Conservation (phyloP, 2,888 invertebrate species). For the Phorcus lineatus region DNA sequence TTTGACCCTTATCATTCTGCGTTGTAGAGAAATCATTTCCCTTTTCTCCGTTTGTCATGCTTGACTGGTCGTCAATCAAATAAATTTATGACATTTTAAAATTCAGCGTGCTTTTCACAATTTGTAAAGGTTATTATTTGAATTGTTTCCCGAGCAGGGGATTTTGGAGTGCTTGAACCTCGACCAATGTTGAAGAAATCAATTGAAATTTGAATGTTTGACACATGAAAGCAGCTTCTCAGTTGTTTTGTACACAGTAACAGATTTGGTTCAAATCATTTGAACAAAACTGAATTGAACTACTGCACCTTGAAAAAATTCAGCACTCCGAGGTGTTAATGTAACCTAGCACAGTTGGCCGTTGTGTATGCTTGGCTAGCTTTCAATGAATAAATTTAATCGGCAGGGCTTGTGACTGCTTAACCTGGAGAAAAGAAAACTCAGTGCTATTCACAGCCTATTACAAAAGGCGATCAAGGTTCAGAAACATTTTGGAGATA, state of each 20-base stretch:
- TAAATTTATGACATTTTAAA: constrained; percentile 7
- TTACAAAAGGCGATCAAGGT: constrained; percentile 15
- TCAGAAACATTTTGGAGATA: constrained; percentile 10
- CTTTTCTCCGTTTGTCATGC: not conserved
- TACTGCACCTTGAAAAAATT: constrained; percentile 11
- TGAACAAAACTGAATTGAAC: constrained; percentile 10
- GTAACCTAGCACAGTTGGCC: not conserved
- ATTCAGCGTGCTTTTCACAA: constrained; percentile 4
- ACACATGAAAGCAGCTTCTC: constrained; percentile 13
- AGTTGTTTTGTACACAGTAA: constrained; percentile 10
- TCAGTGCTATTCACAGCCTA: not conserved
- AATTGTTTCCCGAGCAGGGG: constrained; percentile 1
- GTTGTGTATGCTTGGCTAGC: not conserved
- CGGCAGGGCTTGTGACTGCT: constrained; percentile 13
- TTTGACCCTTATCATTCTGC: not conserved
- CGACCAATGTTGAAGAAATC: constrained; percentile 1
- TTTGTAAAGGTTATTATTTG: constrained; percentile 8
- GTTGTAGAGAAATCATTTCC: not conserved
- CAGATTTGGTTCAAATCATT: constrained; percentile 15
- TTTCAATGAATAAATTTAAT: constrained; percentile 15
- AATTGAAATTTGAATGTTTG: constrained; percentile 11
- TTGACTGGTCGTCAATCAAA: not conserved
- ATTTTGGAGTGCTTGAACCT: not conserved
- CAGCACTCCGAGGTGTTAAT: not conserved
- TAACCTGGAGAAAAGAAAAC: constrained; percentile 8